Evolutionary conservation across 1,140 invertebrate species (phyloP), one percentile per base, ranked within the genome.

Genomic region (Zophobas morio): DNA sequence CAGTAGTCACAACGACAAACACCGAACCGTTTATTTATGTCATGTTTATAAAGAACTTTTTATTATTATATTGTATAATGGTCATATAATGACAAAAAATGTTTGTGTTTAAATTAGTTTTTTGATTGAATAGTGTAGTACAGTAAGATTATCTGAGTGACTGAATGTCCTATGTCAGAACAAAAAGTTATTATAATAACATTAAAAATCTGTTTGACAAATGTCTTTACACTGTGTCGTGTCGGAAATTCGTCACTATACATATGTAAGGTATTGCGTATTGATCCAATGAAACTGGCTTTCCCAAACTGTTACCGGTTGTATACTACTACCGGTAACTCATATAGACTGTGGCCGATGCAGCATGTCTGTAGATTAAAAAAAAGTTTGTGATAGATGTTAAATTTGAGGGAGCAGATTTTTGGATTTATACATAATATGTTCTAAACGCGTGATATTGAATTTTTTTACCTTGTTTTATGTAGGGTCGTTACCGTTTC

Each of bases 11-110:
- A 84, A 85, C 83, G 83, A 85, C 78, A 81, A 81, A 82, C 77
- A 81, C 79, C 78, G 79, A 82, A 82, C 80, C 78, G 79, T 66
- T 85, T 84, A 84, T 83, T 83, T 82, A 84, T 82, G 79, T 81
- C 81, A 84, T 81, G 83, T 84, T 85, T 85, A 83, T 84, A 84
- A 82, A 84, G 79, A 81, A 83, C 78, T 84, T 84, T 84, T 83
- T 85, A 86, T 84, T 84, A 84, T 81, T 80, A 80, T 80, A 76
- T 81, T 74, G 76, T 70, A 66, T 79, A 78, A 81, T 79, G 74
- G 84, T 84, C 83, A 85, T 84, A 37, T 80, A 82, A 85, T 86
- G 84, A 85, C 84, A 74, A 83, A 86, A 84, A 84, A 83, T 81
- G 76, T 75, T 81, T 84, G 76, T 82, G 81, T 84, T 84, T 77